phyloP scores from a whole-genome alignment of 1,140 invertebrate species.

The Holotrichia oblita region DNA sequence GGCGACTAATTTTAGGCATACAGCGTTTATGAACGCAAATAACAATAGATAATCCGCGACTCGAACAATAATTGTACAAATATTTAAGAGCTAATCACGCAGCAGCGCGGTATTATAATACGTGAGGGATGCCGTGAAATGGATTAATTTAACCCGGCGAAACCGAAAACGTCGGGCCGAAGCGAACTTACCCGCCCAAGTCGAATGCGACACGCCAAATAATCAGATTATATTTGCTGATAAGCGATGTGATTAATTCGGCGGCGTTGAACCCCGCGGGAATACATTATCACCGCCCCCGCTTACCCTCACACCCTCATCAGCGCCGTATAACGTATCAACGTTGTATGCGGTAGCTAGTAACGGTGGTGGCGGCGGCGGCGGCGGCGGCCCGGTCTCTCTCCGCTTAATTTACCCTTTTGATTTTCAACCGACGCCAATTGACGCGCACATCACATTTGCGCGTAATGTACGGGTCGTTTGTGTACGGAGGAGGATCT shows the following conservation, averaged over 20 bases:
- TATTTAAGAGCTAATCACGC: too few species aligned
- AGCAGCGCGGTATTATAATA: too few species aligned
- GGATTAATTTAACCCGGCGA: neutral
- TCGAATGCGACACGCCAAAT: neutral
- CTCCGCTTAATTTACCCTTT: neutral
- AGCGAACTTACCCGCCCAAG: neutral
- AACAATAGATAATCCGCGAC: too few species aligned
- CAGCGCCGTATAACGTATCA: too few species aligned
- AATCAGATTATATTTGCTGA: constrained; percentile 1
- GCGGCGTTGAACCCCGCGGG: neutral
- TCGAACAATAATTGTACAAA: too few species aligned
- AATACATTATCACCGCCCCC: neutral
- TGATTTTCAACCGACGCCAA: neutral
- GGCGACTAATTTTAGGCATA: too few species aligned
- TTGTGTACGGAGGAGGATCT: too few species aligned
- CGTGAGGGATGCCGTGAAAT: too few species aligned
- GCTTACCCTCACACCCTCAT: neutral
- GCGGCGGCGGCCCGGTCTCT: neutral
- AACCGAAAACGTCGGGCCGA: neutral
- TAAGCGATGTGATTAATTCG: constrained; percentile 2
- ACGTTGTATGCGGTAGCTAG: too few species aligned
- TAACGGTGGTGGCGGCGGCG: too few species aligned
- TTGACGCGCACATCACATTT: neutral
- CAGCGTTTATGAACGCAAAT: too few species aligned
- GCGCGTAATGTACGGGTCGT: too few species aligned